Evolutionary conservation across 2,888 invertebrate species (phyloP).

Genomic region (Phragmatobia fuliginosa): DNA sequence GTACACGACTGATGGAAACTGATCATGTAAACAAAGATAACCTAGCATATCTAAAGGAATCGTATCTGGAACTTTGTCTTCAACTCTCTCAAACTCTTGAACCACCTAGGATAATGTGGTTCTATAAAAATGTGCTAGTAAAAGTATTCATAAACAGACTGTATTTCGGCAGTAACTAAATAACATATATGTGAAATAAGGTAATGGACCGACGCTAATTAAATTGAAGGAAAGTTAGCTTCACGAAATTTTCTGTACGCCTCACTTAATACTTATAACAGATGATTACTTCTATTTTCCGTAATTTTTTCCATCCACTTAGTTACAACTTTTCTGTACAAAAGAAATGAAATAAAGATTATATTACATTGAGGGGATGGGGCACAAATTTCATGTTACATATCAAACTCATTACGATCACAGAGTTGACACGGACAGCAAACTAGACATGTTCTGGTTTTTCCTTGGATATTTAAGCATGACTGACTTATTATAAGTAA

Average conservation of each 20-base stretch:
- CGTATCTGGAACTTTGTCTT: too few relatives aligned
- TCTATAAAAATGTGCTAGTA: background rate
- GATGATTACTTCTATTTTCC: background rate
- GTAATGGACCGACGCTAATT: conserved; percentile 9
- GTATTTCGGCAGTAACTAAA: background rate
- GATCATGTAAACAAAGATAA: background rate
- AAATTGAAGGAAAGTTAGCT: conserved; percentile 12
- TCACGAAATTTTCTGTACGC: background rate
- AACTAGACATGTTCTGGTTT: background rate
- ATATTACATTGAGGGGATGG: background rate
- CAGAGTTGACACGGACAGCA: background rate
- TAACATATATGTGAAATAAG: background rate
- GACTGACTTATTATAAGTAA: background rate
- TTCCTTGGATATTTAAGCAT: background rate
- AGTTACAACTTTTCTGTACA: background rate
- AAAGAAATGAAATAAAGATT: background rate
- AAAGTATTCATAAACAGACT: background rate
- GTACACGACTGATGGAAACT: background rate
- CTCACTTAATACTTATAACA: conserved; percentile 3
- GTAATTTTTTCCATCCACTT: background rate
- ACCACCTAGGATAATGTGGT: background rate
- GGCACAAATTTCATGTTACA: background rate
- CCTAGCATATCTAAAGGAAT: background rate
- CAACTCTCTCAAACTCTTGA: background rate
- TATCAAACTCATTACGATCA: background rate